Base-by-base conservation (phyloP, 1,140 invertebrate species). In the Teleopsis dalmanni region DNA sequence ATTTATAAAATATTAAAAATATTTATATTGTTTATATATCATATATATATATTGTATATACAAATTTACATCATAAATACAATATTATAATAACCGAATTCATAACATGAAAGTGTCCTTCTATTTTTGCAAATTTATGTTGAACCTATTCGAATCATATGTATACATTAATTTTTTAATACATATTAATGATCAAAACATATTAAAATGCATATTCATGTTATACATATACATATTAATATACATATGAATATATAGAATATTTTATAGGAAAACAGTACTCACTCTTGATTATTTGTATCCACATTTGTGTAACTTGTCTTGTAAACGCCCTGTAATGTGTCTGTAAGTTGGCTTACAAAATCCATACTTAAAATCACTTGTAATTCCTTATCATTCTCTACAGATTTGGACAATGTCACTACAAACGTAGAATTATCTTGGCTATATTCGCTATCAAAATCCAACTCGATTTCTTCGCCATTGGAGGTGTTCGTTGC, bases 251-350 rank as follows among this genome's bases (percentile, higher is more conserved):
- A 19, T 14, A 3, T 37, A 8, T 37, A n/a, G 8, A 9, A 19
- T 6, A 13, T 42, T 18, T 9, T 29, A 6, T 29, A 7, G 6
- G 16, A 36, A 1, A 9, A 0, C 2, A 9, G 4, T 21, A 73
- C 76, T 79, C 72, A 88, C 85, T 78, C 82, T 55, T 76, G 78
- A 35, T 76, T 65, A 1, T 79, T 76, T 14, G 71, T 75, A 10
- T 73, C 68, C 21, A 73, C 72, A 54, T 84, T 79, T 4, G 73
- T 67, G 59, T 93, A 95, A 22, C 78, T 81, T 62, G 87, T 91
- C 53, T 80, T 76, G 62, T 92, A 93, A 52, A 85, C 84, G 26
- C 89, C 90, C 48, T 81, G 77, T 40, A 91, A 60, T 1, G 78
- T 78, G 14, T 78, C 78, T 16, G 76, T 75, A 14, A 91, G 58